Conservation (phyloP, 1,140 invertebrate genomes). For the Zaprionus camerounensis region DNA sequence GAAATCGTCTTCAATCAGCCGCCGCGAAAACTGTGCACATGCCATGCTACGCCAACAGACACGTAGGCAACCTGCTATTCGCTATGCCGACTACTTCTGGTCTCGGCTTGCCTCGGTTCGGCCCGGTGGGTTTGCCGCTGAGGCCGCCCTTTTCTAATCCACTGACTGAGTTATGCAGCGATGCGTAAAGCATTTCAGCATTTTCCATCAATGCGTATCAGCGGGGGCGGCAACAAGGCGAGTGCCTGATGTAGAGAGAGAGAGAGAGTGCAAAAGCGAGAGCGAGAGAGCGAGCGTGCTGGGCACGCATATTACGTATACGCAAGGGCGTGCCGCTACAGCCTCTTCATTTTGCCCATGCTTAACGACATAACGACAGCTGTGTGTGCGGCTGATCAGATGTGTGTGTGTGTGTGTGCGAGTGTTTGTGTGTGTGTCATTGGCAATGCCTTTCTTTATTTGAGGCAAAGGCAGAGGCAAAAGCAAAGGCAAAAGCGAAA, state of each 20-base stretch:
- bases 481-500: conserved; percentile 56
- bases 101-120: neutral
- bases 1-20: conserved; percentile 80
- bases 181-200: conserved; percentile 82
- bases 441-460: conserved; percentile 61
- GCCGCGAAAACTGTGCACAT: conserved; percentile 77
- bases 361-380: conserved; percentile 76
- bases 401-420: conserved; percentile 25
- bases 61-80: neutral
- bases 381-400: conserved; percentile 25
- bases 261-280: neutral
- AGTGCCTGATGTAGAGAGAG: neutral
- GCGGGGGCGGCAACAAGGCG: conserved; percentile 3
- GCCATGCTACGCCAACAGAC: conserved; percentile 19
- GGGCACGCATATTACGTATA: conserved; percentile 76
- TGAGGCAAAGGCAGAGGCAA: conserved; percentile 23
- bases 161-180: conserved; percentile 81
- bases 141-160: conserved; percentile 80
- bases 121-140: conserved; percentile 22
- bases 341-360: conserved; percentile 77
- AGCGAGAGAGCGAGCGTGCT: conserved; percentile 15
- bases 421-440: conserved; percentile 40
- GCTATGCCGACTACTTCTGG: neutral
- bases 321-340: conserved; percentile 74
- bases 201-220: conserved; percentile 73